Percentiles rank a stretch among this genome's conserved stretches.
These are phyloP conservation scores for Leptinotarsa haldemani DNA, from an alignment of 2,888 invertebrate species.

Conservation along the genomic window DNA sequence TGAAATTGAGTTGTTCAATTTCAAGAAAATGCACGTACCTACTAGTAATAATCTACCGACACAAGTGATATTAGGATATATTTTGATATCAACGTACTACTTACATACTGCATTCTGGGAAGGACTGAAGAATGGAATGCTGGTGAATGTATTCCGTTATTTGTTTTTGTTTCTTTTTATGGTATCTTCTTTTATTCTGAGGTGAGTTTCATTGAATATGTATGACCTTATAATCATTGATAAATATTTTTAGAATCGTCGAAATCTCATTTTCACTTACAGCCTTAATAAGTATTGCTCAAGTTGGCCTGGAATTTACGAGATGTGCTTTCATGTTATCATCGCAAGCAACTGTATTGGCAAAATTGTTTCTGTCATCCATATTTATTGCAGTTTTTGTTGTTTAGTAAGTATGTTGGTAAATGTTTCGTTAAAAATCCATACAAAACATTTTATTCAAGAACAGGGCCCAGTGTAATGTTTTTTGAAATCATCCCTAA, in stretches of 20 bases:
- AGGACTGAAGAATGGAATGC: conserved; percentile 49
- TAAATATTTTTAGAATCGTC: conserved; percentile 44
- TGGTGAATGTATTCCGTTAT: conserved; percentile 50
- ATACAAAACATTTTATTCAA: no score
- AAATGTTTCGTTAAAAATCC: neutral
- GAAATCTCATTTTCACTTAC: conserved; percentile 49
- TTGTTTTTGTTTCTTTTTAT: conserved; percentile 53
- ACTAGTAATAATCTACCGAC: conserved; percentile 43
- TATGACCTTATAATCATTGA: conserved; percentile 8
- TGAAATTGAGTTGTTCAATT: conserved; percentile 54
- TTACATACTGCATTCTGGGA: conserved; percentile 58
- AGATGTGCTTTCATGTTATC: conserved; percentile 43
- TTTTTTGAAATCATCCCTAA: no score
- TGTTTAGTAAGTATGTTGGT: conserved; percentile 44
- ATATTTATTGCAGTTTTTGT: conserved; percentile 42
- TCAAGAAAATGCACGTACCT: conserved; percentile 47
- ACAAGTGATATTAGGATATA: conserved; percentile 56
- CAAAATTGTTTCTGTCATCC: conserved; percentile 31
- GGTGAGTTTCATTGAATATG: conserved; percentile 41
- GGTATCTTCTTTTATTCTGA: conserved; percentile 46
- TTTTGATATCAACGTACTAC: conserved; percentile 58
- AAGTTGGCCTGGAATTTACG: conserved; percentile 45
- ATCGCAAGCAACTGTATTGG: conserved; percentile 34
- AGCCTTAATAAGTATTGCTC: conserved; percentile 43
- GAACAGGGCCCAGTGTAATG: no score